Percentiles rank a stretch among this genome's conserved stretches.
Evolutionary conservation across 2,888 invertebrate species (phyloP).

Genomic region (Xanthorhoe spadicearia): DNA sequence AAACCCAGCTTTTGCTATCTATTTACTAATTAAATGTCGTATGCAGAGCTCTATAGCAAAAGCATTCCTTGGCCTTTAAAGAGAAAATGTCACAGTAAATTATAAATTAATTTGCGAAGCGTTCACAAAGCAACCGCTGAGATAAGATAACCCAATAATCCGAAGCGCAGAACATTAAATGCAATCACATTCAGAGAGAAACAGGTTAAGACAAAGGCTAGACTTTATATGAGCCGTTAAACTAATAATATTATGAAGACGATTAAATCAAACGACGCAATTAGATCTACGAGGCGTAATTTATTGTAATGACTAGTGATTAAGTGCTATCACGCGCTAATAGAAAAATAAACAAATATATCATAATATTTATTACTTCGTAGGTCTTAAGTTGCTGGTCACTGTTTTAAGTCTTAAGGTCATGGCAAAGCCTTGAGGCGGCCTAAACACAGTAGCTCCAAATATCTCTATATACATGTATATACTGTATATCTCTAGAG

Average conservation of each 20-base stretch:
- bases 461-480: no score
- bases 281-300: conserved; percentile 22
- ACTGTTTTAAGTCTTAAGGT: no score
- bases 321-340: conserved; percentile 16
- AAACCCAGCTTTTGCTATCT: conserved; percentile 10
- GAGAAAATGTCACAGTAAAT: conserved; percentile 14
- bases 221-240: conserved; percentile 32
- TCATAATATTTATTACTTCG: neutral
- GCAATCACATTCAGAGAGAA: conserved; percentile 43
- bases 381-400: no score
- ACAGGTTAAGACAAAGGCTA: conserved; percentile 46
- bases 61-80: conserved; percentile 1
- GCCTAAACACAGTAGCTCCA: no score
- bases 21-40: conserved; percentile 22
- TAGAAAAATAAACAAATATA: conserved; percentile 22
- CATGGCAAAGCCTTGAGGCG: no score
- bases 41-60: conserved; percentile 10
- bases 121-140: conserved; percentile 44
- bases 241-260: conserved; percentile 35
- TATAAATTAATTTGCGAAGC: conserved; percentile 28
- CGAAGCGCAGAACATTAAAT: conserved; percentile 39
- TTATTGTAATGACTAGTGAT: conserved; percentile 21
- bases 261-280: conserved; percentile 43
- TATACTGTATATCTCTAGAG: no score
- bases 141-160: conserved; percentile 48